Conservation (phyloP, 2,797 vertebrate species). For the Pipistrellus kuhlii region DNA sequence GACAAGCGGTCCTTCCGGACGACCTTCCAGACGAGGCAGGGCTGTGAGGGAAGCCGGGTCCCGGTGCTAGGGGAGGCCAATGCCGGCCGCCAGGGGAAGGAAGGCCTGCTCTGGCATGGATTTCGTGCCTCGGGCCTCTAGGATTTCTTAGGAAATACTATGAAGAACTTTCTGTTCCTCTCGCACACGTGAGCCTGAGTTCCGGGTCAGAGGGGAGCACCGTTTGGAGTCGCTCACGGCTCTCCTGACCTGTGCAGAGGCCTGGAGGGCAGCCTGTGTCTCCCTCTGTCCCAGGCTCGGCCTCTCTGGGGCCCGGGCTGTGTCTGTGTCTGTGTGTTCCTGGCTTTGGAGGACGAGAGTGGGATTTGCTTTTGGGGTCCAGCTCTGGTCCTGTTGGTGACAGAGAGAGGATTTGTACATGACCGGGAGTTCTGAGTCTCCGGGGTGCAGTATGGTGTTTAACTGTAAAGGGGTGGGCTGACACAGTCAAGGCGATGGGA, state of each 20-base stretch:
- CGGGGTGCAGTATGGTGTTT: neutral
- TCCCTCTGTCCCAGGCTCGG: accelerated
- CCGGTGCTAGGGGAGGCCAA: no score
- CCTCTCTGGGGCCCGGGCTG: no score
- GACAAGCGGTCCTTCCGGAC: no score
- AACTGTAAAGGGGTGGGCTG: neutral
- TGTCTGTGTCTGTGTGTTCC: neutral
- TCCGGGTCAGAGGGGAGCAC: neutral
- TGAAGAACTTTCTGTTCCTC: neutral
- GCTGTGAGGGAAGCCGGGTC: no score
- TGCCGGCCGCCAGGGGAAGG: no score
- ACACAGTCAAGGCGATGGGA: neutral
- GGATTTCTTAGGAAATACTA: neutral
- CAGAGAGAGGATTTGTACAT: neutral
- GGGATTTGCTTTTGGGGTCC: neutral
- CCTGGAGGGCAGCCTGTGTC: no score
- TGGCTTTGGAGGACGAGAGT: constrained; percentile 25
- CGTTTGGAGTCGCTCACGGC: accelerated
- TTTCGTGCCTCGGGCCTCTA: no score
- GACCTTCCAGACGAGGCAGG: no score
- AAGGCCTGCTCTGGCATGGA: no score
- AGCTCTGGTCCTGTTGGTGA: neutral
- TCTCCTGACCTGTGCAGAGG: accelerated
- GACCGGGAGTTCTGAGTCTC: neutral
- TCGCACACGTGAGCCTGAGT: neutral